Evolutionary conservation across 2,797 vertebrate genomes (phyloP).

Genomic region (Anolis apletophallus): DNA sequence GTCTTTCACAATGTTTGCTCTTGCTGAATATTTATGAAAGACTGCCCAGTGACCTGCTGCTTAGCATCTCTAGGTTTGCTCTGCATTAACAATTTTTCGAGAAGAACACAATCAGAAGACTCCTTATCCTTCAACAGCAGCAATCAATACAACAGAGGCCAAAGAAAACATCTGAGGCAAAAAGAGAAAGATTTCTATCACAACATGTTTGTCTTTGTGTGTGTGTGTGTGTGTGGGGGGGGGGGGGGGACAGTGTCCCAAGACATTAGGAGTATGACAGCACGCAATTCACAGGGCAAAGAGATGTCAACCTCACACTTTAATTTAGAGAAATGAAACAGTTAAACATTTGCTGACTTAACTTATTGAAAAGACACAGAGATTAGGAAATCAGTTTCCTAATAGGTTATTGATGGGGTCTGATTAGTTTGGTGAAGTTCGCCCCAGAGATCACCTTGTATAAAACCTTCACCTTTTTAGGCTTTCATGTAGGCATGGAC

Average conservation of each 20-base stretch:
- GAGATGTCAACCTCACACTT: background rate
- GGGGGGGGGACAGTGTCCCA: slow-evolving; percentile 19
- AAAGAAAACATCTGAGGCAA: slow-evolving; percentile 58
- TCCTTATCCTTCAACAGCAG: slow-evolving; percentile 55
- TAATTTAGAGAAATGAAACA: background rate
- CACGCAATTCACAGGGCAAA: background rate
- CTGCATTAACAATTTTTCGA: slow-evolving; percentile 69
- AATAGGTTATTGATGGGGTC: slow-evolving; percentile 4
- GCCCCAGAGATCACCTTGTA: background rate
- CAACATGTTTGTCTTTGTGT: slow-evolving; percentile 28
- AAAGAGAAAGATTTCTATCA: slow-evolving; percentile 55
- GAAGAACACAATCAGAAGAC: slow-evolving; percentile 65
- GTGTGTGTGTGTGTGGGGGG: too few relatives aligned
- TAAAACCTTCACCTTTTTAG: background rate
- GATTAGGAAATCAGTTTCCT: slow-evolving; percentile 29
- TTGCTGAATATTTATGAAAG: slow-evolving; percentile 78
- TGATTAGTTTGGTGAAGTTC: slow-evolving; percentile 43
- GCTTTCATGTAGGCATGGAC: background rate
- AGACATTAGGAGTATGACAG: slow-evolving; percentile 1
- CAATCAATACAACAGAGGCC: slow-evolving; percentile 70
- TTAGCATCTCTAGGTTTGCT: slow-evolving; percentile 68
- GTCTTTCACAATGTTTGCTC: slow-evolving; percentile 73
- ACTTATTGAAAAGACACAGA: slow-evolving; percentile 33
- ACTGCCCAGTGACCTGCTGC: slow-evolving; percentile 76
- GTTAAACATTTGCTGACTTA: background rate